Evolutionary conservation across 1,140 invertebrate genomes (phyloP).

Genomic region (Eufriesea mexicana): DNA sequence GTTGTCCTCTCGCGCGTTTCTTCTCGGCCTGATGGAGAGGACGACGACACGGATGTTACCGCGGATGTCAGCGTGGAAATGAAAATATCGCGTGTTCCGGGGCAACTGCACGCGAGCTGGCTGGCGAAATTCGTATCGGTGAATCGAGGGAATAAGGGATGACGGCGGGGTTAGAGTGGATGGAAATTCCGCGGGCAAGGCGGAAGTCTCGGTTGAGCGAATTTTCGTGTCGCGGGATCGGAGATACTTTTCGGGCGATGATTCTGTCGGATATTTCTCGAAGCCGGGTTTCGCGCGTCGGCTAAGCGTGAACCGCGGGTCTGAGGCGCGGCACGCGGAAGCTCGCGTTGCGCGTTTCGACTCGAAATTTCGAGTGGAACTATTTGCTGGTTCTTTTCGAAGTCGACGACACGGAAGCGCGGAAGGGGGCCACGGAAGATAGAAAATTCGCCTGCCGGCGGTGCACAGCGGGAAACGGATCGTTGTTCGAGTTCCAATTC

Average conservation of each 20-base stretch:
- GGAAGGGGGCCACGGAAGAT: background rate
- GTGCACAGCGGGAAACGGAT: background rate
- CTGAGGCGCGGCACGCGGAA: no score
- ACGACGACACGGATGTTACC: background rate
- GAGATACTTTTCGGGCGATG: background rate
- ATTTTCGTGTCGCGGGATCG: background rate
- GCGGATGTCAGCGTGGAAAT: background rate
- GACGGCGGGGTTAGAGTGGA: background rate
- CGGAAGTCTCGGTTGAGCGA: background rate
- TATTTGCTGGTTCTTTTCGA: background rate
- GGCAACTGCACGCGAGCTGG: background rate
- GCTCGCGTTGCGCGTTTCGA: fast-evolving
- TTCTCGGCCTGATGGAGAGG: background rate
- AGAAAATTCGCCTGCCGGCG: background rate
- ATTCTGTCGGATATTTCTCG: background rate
- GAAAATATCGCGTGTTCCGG: background rate
- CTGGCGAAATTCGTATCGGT: background rate
- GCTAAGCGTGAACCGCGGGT: no score
- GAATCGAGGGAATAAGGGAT: background rate
- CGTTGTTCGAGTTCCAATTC: background rate
- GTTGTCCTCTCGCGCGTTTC: background rate
- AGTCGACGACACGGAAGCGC: background rate
- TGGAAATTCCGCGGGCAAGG: background rate
- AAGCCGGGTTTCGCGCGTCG: no score
- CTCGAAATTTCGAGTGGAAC: background rate